A percentile compares a stretch with the other conserved stretches of the same genome.
Evolutionary conservation across 2,113 vertebrate genomes (phyloP).

Genomic region (Misgurnus anguillicaudatus): DNA sequence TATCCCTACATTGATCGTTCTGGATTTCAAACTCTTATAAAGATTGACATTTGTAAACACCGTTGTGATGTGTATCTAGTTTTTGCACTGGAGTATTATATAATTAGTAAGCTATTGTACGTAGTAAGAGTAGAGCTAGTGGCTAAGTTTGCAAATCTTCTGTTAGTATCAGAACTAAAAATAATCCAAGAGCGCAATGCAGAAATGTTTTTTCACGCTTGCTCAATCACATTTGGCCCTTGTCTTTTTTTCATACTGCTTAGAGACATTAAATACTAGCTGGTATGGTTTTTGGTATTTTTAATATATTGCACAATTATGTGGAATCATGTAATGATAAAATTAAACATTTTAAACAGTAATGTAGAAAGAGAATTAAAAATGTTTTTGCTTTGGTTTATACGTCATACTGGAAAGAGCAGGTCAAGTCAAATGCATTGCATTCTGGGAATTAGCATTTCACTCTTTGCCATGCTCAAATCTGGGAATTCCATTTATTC

Average conservation of each 20-base stretch:
- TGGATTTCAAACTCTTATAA: neutral
- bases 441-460: no score
- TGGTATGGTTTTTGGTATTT: no score
- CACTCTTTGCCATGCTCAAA: no score
- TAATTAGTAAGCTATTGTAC: neutral
- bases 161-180: constrained; percentile 39
- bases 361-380: no score
- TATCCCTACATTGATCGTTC: neutral
- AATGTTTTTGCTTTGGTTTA: no score
- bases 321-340: no score
- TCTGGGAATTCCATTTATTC: no score
- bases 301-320: no score
- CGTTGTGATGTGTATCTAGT: no score
- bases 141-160: constrained; percentile 30
- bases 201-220: neutral
- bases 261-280: neutral
- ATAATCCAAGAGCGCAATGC: constrained; percentile 18
- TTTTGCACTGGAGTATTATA: constrained; percentile 10
- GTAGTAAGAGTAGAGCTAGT: constrained; percentile 13
- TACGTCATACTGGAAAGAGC: no score
- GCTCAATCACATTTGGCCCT: neutral
- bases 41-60: neutral
- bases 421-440: no score
- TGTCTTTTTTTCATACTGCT: neutral
- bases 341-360: neutral